A percentile compares a stretch with the other conserved stretches of the same genome.
Conservation (phyloP, 2,888 invertebrate genomes). For the Stenotaenia linearis region DNA sequence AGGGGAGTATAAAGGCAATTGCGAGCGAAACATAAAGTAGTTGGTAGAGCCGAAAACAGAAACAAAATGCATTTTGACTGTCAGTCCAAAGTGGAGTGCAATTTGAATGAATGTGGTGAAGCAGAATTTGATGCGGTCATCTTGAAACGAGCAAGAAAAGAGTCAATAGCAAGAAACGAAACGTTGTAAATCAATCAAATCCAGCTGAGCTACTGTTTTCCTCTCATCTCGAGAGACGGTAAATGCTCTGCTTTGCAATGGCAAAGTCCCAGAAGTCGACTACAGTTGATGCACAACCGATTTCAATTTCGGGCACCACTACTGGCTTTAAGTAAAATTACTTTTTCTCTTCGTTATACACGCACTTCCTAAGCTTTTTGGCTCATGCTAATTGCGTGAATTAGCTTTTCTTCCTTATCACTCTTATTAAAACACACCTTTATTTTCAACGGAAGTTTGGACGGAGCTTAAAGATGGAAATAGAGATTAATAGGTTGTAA, state of each 20-base stretch:
- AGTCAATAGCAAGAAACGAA: slow-evolving; percentile 3
- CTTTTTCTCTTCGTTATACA: not conserved
- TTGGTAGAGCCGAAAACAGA: not conserved
- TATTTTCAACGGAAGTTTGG: no score
- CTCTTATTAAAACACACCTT: no score
- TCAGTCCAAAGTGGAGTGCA: not conserved
- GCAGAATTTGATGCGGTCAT: not conserved
- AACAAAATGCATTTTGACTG: not conserved
- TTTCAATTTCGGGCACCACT: no score
- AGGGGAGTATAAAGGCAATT: not conserved
- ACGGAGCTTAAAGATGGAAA: no score
- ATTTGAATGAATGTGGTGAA: not conserved
- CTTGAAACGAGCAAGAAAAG: not conserved
- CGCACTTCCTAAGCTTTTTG: no score
- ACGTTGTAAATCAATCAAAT: slow-evolving; percentile 3
- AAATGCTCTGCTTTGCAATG: not conserved
- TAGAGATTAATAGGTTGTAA: no score
- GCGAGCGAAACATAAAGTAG: no score
- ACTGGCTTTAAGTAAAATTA: no score
- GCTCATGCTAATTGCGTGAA: no score
- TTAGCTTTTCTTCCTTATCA: no score
- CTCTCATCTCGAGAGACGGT: not conserved
- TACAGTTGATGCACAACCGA: not conserved
- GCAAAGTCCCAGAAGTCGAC: not conserved
- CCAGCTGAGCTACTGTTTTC: not conserved